These are phyloP conservation scores for Drosophila demipolita DNA, from an alignment of 2,888 invertebrate species.

Conservation along the genomic window DNA sequence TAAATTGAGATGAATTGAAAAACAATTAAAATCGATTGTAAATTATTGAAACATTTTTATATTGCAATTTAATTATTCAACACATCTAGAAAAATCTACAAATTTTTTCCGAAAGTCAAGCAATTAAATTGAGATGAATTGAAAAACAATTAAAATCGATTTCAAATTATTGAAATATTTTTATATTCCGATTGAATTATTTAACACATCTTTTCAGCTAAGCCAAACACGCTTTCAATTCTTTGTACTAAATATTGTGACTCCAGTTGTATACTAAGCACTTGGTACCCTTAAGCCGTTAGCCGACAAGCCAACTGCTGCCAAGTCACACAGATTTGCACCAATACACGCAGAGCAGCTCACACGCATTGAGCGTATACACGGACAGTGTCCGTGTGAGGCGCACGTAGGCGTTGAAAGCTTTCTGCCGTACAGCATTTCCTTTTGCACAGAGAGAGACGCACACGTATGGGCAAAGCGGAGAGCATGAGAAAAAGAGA, in stretches of 20 bases:
- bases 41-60: not conserved
- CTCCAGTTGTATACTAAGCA: constrained; percentile 55
- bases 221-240: constrained; percentile 13
- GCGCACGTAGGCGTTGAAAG: constrained; percentile 39
- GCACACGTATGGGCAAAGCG: constrained; percentile 3
- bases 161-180: not conserved
- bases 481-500: constrained; percentile 2
- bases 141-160: not conserved
- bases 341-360: constrained; percentile 24
- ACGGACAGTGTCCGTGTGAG: constrained; percentile 65
- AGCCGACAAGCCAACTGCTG: constrained; percentile 11
- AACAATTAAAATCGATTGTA: not conserved
- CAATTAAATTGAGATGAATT: not conserved
- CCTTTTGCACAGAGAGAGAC: constrained; percentile 46
- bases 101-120: not conserved
- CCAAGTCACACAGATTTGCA: constrained; percentile 29
- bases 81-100: not conserved
- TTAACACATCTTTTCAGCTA: constrained; percentile 8
- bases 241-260: constrained; percentile 32
- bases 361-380: constrained; percentile 58
- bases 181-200: not conserved
- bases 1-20: not conserved
- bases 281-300: constrained; percentile 29
- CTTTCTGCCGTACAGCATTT: constrained; percentile 55
- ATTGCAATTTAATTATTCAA: constrained; percentile 2